Percentiles rank a stretch among this genome's conserved stretches.
phyloP scores from a whole-genome alignment of 2,888 invertebrate species.

The Oligia strigilis region DNA sequence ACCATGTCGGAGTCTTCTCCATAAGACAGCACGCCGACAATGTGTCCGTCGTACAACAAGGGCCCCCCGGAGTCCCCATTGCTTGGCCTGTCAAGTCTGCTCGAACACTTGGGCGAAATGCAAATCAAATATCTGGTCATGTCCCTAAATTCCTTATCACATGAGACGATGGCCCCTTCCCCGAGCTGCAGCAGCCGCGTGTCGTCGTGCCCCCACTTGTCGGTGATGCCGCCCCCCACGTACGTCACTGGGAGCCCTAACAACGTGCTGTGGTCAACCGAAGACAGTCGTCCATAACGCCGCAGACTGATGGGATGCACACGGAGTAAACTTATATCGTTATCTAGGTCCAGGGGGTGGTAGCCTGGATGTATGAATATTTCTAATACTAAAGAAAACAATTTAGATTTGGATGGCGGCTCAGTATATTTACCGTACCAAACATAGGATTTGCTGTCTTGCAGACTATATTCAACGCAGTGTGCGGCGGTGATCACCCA shows the following conservation, averaged over 20 bases:
- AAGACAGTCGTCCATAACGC: background rate
- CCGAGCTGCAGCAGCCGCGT: conserved; percentile 18
- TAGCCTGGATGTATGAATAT: background rate
- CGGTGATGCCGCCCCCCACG: conserved; percentile 14
- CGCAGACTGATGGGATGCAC: background rate
- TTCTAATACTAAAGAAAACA: conserved; percentile 1
- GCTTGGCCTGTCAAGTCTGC: background rate
- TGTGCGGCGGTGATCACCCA: conserved; percentile 9
- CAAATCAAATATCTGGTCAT: conserved; percentile 12
- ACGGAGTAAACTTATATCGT: conserved; percentile 11
- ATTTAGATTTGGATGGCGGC: background rate
- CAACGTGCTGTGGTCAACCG: conserved; percentile 18
- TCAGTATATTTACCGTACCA: conserved; percentile 6
- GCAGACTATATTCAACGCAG: background rate
- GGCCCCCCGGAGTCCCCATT: background rate
- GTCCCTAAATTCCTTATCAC: background rate
- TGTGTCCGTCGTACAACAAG: background rate
- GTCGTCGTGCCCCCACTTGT: background rate
- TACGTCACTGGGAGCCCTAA: conserved; percentile 29
- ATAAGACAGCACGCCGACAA: background rate
- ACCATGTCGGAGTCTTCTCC: background rate
- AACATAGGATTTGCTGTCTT: background rate
- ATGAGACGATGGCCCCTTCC: conserved; percentile 11
- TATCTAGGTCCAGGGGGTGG: background rate
- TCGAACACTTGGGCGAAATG: background rate